Evolutionary conservation across 2,113 vertebrate species (phyloP), one percentile per base, ranked within the genome.

Genomic region (Pangasianodon hypophthalmus): DNA sequence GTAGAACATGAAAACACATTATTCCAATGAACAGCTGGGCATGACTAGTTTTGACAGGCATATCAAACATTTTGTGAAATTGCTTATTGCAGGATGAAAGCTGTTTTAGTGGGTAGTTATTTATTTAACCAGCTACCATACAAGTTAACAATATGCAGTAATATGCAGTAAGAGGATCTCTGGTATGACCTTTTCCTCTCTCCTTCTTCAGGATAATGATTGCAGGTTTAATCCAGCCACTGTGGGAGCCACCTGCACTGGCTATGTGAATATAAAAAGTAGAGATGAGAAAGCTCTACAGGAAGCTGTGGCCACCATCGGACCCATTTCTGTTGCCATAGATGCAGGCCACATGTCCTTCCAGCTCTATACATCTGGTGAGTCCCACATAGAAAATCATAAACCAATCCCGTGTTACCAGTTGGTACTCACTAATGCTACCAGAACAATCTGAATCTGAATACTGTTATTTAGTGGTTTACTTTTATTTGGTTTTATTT

Each of bases 321-420:
- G 96, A 91, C 96, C 96, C 0, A 85, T 96, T 37, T 96, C 96
- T 48, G 92, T 96, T 0, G 96, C 52, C 84, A 95, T 96, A 2
- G 96, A 96, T 71, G 96, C 95, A 4, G 92, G 93, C 37, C 93
- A 89, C 0, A 0, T 0, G 0, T 95, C 95, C 77, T 97, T 97
- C 94, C 95, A 95, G 92, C 56, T 96, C 18, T 97, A 96, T 41
- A 6, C 91, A 0, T 95, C 96, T 94, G 96, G 96, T 96, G 41
- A 86, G 11, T 54, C 21, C 64, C 29, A 62, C 56, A 41, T 0
- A 44, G 19, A 75, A 44, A 77, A 60, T 44, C 29, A 44, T 8
- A 48, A 29, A 16, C 37, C 41, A 32, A 10, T 50, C 18, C 3
- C 32, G 6, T 9, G 37, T 62, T 56, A 29, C 37, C 26, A 26